Conservation (phyloP, 1,140 invertebrate species). For the Meloidogyne floridensis region DNA sequence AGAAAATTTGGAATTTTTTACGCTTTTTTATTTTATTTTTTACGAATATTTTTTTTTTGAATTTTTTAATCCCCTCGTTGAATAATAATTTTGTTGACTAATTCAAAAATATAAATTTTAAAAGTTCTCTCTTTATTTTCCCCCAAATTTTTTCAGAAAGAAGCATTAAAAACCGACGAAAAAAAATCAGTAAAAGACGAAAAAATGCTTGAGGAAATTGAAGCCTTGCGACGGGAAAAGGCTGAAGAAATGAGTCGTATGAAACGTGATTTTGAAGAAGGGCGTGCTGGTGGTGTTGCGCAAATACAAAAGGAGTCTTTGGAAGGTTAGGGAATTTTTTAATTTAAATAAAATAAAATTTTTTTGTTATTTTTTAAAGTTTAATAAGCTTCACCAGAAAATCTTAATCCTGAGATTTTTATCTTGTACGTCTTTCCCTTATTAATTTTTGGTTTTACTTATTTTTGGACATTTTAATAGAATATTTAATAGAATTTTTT, state of each 20-base stretch:
- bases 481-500: no score
- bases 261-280: constrained; percentile 60
- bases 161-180: constrained; percentile 42
- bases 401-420: no score
- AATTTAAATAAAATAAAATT: neutral
- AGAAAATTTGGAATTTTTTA: no score
- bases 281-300: constrained; percentile 32
- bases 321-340: constrained; percentile 4
- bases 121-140: neutral
- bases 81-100: no score
- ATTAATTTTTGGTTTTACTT: no score
- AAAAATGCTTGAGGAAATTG: constrained; percentile 51
- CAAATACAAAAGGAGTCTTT: constrained; percentile 15
- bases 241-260: constrained; percentile 51
- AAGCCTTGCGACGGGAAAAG: constrained; percentile 48
- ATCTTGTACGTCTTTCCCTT: no score
- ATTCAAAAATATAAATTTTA: no score
- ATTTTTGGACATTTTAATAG: no score
- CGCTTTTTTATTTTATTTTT: neutral
- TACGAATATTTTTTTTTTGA: neutral
- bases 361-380: neutral
- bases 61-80: neutral
- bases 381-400: no score
- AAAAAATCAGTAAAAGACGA: constrained; percentile 54
- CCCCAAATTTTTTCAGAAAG: constrained; percentile 52